Evolutionary conservation across 2,797 vertebrate genomes (phyloP).

Genomic region (Centropyge bicolor): DNA sequence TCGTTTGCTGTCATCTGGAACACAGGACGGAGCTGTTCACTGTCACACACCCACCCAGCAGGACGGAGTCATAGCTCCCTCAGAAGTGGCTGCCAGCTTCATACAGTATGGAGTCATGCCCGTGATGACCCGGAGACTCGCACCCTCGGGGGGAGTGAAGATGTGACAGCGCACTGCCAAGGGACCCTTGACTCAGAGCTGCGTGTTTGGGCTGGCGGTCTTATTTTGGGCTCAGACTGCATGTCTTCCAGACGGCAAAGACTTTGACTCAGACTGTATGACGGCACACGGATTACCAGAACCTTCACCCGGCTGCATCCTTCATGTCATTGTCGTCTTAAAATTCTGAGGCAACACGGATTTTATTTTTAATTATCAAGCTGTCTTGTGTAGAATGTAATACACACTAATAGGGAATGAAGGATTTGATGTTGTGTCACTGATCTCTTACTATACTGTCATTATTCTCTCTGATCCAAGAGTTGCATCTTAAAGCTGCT

Average conservation of each 20-base stretch:
- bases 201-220: slow-evolving; percentile 47
- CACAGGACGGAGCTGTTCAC: slow-evolving; percentile 7
- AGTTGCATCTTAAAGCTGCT: not conserved
- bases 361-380: not conserved
- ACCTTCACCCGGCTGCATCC: slow-evolving; percentile 1
- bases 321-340: not conserved
- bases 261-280: slow-evolving; percentile 37
- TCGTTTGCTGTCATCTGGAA: slow-evolving; percentile 20
- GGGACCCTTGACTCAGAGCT: slow-evolving; percentile 60
- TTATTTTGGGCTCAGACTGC: slow-evolving; percentile 51
- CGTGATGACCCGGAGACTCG: slow-evolving; percentile 31
- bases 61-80: slow-evolving; percentile 30
- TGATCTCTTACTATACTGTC: not conserved
- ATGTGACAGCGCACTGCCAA: slow-evolving; percentile 25
- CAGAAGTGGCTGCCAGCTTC: slow-evolving; percentile 24
- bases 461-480: too few relatives aligned
- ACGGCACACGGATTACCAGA: slow-evolving; percentile 22
- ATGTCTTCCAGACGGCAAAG: slow-evolving; percentile 34
- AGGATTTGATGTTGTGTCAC: slow-evolving; percentile 16
- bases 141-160: slow-evolving; percentile 10
- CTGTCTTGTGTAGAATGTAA: not conserved
- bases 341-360: not conserved
- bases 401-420: slow-evolving; percentile 7
- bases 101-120: slow-evolving; percentile 12
- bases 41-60: slow-evolving; percentile 25